These are phyloP conservation scores for Sinocyclocheilus anophthalmus DNA, from an alignment of 2,113 vertebrate species.

Conservation along the genomic window DNA sequence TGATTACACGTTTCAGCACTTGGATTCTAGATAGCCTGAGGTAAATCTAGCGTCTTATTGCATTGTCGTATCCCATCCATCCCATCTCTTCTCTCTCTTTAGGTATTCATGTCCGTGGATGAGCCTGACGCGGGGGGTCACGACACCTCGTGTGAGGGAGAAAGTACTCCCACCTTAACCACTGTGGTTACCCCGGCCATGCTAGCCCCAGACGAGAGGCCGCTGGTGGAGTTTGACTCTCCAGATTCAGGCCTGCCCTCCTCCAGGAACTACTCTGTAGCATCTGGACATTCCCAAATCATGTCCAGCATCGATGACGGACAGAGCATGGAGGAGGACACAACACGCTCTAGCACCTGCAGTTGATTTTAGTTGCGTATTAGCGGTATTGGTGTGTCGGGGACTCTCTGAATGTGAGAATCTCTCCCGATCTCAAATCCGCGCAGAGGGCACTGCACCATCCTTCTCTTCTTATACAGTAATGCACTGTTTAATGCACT, in stretches of 20 bases:
- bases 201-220: constrained; percentile 75
- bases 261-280: constrained; percentile 92
- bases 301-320: constrained; percentile 92
- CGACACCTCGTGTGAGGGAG: constrained; percentile 71
- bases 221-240: constrained; percentile 92
- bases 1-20: not conserved
- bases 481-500: not conserved
- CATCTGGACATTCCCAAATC: constrained; percentile 87
- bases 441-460: constrained; percentile 73
- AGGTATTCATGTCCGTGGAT: constrained; percentile 98
- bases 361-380: no score
- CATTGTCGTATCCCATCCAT: not conserved
- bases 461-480: constrained; percentile 84
- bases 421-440: no score
- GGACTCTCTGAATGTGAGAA: constrained; percentile 71
- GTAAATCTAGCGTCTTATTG: not conserved
- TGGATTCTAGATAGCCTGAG: not conserved
- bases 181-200: constrained; percentile 66
- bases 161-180: constrained; percentile 65
- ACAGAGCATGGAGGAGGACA: constrained; percentile 71
- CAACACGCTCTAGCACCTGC: constrained; percentile 50
- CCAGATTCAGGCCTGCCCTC: constrained; percentile 94
- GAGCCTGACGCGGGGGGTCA: constrained; percentile 79
- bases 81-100: not conserved
- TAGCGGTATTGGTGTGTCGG: constrained; percentile 53